A percentile compares a stretch with the other conserved stretches of the same genome.
Conservation (phyloP, 2,113 vertebrate genomes). For the Pampusana beccarii region DNA sequence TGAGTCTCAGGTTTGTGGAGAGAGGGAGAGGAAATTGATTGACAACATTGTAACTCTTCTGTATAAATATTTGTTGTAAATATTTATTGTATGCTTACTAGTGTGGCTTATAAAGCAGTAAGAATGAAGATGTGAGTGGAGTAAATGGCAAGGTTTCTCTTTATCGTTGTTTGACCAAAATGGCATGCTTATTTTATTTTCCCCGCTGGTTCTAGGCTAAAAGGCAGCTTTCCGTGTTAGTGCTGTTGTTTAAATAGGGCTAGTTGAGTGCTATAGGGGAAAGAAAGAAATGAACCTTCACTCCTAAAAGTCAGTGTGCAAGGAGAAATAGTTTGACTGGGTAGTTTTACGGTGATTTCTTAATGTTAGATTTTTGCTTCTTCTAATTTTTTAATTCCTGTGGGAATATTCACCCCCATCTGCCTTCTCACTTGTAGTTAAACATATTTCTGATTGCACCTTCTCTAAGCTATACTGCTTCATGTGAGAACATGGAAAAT, state of each 20-base stretch:
- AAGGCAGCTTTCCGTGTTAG: not conserved
- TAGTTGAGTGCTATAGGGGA: not conserved
- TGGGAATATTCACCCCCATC: not conserved
- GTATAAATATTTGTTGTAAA: not conserved
- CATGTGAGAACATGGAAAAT: not conserved
- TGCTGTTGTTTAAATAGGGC: not conserved
- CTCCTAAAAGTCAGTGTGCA: not conserved
- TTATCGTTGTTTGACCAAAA: not conserved
- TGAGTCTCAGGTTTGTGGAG: not conserved
- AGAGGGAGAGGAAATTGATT: not conserved
- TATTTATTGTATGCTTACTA: not conserved
- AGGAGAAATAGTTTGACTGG: not conserved
- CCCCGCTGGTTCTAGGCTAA: not conserved
- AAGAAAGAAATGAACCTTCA: not conserved
- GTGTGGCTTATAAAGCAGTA: not conserved
- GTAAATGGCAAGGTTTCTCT: not conserved
- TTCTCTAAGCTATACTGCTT: not conserved
- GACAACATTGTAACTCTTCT: not conserved
- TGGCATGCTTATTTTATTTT: fast-evolving
- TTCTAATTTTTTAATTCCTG: not conserved
- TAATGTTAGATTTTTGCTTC: not conserved
- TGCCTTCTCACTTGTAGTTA: not conserved
- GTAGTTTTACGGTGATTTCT: not conserved
- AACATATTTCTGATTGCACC: not conserved
- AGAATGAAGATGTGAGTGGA: not conserved